Evolutionary conservation across 2,888 invertebrate species (phyloP), one percentile per base, ranked within the genome.

Genomic region (Teleiodes luculella): DNA sequence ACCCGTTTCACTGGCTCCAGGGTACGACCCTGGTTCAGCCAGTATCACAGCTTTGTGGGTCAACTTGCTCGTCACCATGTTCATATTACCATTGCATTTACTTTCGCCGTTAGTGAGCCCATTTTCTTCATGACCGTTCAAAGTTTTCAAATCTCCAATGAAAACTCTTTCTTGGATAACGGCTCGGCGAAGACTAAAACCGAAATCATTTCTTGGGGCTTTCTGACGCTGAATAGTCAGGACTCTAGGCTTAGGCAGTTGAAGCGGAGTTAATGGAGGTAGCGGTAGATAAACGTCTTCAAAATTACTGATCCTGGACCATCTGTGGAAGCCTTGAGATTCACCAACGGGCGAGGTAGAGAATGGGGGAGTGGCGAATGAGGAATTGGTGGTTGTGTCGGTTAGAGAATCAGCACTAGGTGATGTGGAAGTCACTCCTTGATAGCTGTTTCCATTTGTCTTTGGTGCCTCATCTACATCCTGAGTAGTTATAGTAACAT

Each of bases 161-260:
- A 83, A 88, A 28, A 87, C 67, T 60, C 95, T 91, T 74, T 96
- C 93, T 60, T 96, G 92, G 46, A 97, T 93, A 78, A 96, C 94
- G 2, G 97, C 97, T 67, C 97, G 93, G 5, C 98, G 92, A 60
- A 98, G 88, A 59, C 97, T 97, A 73, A 98, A 98, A 0, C 98
- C 98, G 76, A 98, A 98, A 80, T 98, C 98, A 62, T 96, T 96
- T 54, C 96, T 91, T 0, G 97, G 96, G 41, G 95, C 93, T 63
- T 94, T 95, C 72, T 95, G 95, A 2, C 96, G 87, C 64, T 93
- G 93, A 60, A 98, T 95, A 0, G 93, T 92, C 50, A 98, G 83
- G 48, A 93, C 91, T 61, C 97, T 91, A 1, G 96, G 93, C 57
- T 92, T 91, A 4, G 95, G 95, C 55, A 95, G 77, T 62, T 91